Percentiles rank a stretch among this genome's conserved stretches.
phyloP scores from a whole-genome alignment of 2,888 invertebrate species.

The Patella caerulea region DNA sequence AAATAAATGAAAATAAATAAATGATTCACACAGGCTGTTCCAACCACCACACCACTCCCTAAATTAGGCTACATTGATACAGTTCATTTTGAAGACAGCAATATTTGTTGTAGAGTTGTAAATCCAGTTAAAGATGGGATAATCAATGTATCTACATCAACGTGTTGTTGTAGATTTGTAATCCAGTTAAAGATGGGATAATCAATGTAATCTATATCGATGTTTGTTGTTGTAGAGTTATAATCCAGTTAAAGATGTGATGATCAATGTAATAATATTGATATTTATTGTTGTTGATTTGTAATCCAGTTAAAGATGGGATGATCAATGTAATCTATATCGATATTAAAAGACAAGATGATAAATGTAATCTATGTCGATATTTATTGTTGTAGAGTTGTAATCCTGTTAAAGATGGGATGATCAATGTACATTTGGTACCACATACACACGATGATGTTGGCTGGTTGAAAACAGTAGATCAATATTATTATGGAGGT shows the following conservation, averaged over 20 bases:
- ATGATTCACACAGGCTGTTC: no score
- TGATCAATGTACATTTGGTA: conserved; percentile 85
- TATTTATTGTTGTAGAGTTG: conserved; percentile 55
- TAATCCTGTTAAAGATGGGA: conserved; percentile 69
- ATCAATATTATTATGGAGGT: conserved; percentile 87
- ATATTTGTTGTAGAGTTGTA: no score
- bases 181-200: background rate
- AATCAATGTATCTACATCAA: background rate
- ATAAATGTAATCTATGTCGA: background rate
- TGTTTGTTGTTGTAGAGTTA: conserved; percentile 1
- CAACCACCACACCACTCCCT: no score
- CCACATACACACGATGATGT: conserved; percentile 95
- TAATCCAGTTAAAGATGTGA: background rate
- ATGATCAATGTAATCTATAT: no score
- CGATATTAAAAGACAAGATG: background rate
- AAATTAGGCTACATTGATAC: no score
- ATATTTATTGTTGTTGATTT: no score
- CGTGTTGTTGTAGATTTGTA: no score
- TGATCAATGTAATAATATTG: no score
- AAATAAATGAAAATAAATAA: no score
- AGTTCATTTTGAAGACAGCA: no score
- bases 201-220: background rate
- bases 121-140: background rate
- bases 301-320: no score
- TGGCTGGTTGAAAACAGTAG: conserved; percentile 94